Percentiles rank a stretch among this genome's conserved stretches.
phyloP scores from a whole-genome alignment of 92 coral and sea anemone species.

The Bergia puertoricense region DNA sequence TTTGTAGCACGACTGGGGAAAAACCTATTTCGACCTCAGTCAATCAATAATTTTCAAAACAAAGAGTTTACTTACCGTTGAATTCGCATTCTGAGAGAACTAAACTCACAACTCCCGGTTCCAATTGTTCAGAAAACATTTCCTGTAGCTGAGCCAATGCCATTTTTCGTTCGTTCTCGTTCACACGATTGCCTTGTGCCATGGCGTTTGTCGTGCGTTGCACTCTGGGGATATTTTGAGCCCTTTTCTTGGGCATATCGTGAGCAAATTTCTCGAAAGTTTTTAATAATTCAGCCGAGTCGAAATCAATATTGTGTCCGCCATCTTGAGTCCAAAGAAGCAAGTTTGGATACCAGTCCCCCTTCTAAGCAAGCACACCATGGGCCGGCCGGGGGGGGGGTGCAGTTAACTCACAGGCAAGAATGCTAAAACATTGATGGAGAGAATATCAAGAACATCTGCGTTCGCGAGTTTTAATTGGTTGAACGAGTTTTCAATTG shows the following conservation, averaged over 20 bases:
- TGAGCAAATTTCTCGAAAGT: not conserved
- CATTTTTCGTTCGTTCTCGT: constrained; percentile 55
- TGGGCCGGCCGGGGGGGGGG: not conserved
- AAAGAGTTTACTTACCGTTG: constrained; percentile 68
- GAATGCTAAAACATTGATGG: too few relatives aligned
- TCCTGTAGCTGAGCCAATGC: constrained; percentile 70
- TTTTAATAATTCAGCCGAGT: not conserved
- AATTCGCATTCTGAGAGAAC: constrained; percentile 83
- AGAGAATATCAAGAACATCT: too few relatives aligned
- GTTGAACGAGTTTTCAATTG: too few relatives aligned
- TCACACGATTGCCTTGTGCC: constrained; percentile 10
- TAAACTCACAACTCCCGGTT: constrained; percentile 86
- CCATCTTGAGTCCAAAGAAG: not conserved
- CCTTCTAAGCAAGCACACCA: not conserved
- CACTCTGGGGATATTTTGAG: constrained; percentile 13
- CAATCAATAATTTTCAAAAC: not conserved
- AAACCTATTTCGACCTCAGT: not conserved
- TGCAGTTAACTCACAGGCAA: too few relatives aligned
- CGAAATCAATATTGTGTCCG: not conserved
- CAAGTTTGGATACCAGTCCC: not conserved
- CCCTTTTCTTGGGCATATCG: constrained; percentile 21
- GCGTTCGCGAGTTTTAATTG: too few relatives aligned
- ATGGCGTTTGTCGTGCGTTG: not conserved
- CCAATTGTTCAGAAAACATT: constrained; percentile 80
- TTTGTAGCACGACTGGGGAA: not conserved